A percentile compares a stretch with the other conserved stretches of the same genome.
Conservation (phyloP, 2,113 vertebrate species). For the Platysteira castanea region DNA sequence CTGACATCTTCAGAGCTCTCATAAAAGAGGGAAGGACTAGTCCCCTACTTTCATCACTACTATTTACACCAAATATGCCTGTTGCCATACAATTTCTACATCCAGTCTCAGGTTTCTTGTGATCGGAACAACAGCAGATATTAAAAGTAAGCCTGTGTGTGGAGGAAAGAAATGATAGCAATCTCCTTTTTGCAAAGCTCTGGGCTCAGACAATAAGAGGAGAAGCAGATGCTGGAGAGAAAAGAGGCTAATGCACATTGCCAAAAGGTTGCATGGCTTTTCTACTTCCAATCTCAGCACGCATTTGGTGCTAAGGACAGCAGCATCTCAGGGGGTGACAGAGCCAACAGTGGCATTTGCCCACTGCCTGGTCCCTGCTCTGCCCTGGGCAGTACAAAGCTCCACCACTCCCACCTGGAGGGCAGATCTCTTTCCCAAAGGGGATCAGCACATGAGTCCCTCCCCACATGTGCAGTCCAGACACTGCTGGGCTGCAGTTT, state of each 20-base stretch:
- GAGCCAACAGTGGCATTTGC: neutral
- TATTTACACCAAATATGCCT: neutral
- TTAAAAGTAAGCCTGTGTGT: neutral
- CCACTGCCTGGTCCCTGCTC: neutral
- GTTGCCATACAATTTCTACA: neutral
- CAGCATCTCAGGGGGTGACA: neutral
- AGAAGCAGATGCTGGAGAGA: neutral
- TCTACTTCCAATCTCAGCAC: neutral
- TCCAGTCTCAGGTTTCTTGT: neutral
- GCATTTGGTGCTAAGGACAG: neutral
- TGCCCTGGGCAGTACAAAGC: neutral
- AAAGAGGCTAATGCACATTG: neutral
- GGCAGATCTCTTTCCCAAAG: neutral
- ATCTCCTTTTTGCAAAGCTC: neutral
- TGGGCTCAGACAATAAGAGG: neutral
- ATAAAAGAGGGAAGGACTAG: neutral
- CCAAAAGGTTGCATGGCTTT: neutral
- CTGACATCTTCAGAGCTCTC: neutral
- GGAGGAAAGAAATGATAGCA: neutral
- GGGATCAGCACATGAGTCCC: neutral
- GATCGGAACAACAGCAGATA: neutral
- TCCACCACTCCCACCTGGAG: neutral
- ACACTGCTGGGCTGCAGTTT: neutral
- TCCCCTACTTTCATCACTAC: neutral
- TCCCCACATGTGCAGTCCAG: neutral